Evolutionary conservation across 2,888 invertebrate genomes (phyloP).

Genomic region (Andrena camellia): DNA sequence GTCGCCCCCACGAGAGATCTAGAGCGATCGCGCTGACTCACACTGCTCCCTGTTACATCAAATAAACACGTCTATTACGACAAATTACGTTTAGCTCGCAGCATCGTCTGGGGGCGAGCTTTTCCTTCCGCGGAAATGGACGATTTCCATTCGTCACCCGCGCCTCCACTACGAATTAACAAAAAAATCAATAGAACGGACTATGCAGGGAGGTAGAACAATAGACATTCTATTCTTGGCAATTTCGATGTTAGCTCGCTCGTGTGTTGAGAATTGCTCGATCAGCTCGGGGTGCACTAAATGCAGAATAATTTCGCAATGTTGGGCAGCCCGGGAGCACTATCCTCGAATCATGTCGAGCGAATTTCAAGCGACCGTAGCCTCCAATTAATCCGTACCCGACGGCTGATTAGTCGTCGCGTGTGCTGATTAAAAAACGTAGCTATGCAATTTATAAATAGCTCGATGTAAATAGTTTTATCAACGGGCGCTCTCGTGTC

Average conservation of each 20-base stretch:
- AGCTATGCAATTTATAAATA: conserved; percentile 6
- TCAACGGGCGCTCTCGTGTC: not conserved
- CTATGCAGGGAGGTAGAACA: too few relatives aligned
- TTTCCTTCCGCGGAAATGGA: conserved; percentile 36
- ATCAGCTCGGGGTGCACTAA: too few relatives aligned
- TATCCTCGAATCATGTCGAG: not conserved
- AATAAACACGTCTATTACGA: conserved; percentile 59
- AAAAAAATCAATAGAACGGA: too few relatives aligned
- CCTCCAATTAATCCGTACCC: conserved; percentile 1
- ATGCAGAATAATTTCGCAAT: too few relatives aligned
- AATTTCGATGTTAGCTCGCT: too few relatives aligned
- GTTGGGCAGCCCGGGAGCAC: not conserved
- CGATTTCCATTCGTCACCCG: conserved; percentile 25
- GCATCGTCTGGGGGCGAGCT: conserved; percentile 23
- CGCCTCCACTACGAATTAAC: not conserved
- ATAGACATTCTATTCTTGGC: too few relatives aligned
- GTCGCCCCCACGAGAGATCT: conserved; percentile 57
- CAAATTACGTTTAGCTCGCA: conserved; percentile 62
- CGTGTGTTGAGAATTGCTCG: too few relatives aligned
- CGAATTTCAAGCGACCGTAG: not conserved
- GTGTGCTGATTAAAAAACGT: conserved; percentile 8
- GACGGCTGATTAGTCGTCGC: conserved; percentile 3
- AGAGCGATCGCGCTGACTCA: conserved; percentile 63
- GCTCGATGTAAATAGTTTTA: conserved; percentile 27
- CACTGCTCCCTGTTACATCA: conserved; percentile 46